phyloP scores from a whole-genome alignment of 2,888 invertebrate genomes.

The Acronicta aceris region DNA sequence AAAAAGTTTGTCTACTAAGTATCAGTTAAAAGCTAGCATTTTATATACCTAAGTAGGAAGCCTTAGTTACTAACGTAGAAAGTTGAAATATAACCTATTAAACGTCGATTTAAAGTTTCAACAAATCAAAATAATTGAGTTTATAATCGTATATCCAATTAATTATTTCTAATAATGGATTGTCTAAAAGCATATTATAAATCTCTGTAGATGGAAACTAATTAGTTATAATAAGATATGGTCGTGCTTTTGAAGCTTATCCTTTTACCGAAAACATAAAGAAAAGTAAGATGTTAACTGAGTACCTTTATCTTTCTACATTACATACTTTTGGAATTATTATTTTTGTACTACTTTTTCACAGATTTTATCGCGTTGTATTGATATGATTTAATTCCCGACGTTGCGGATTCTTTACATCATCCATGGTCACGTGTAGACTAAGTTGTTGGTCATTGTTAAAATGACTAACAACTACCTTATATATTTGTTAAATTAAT shows the following conservation, averaged over 20 bases:
- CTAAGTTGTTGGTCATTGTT: no score
- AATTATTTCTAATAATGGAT: constrained; percentile 22
- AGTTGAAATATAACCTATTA: not conserved
- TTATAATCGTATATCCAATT: constrained; percentile 14
- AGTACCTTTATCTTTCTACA: not conserved
- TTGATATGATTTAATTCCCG: no score
- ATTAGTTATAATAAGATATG: constrained; percentile 10
- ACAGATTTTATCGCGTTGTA: no score
- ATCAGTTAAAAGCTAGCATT: no score
- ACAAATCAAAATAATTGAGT: constrained; percentile 31
- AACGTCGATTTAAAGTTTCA: not conserved
- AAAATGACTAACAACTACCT: no score
- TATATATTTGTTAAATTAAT: no score
- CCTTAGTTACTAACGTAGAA: no score
- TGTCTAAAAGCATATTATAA: constrained; percentile 11
- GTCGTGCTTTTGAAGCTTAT: not conserved
- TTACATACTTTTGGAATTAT: not conserved
- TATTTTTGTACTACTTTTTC: no score
- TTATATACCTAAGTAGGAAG: no score
- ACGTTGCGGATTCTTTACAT: no score
- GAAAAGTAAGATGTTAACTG: not conserved
- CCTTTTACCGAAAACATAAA: not conserved
- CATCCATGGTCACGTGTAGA: no score
- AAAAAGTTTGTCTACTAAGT: no score
- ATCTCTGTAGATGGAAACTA: constrained; percentile 12